phyloP scores from a whole-genome alignment of 2,797 vertebrate genomes.

The Cyclura pinguis region DNA sequence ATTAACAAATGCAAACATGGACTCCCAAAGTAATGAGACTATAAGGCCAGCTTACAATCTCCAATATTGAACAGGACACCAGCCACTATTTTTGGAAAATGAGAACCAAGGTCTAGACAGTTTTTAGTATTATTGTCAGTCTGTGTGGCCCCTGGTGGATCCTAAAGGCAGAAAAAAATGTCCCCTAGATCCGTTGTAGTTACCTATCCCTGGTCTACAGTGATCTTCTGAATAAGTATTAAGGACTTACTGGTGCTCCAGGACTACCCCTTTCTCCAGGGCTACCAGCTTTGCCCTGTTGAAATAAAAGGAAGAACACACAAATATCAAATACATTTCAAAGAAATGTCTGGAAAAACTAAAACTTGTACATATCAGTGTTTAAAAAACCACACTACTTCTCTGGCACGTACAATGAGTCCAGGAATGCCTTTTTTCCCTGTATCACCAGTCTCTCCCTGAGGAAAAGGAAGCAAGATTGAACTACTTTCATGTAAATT shows the following conservation, averaged over 20 bases:
- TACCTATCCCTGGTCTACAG: neutral
- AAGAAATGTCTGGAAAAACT: conserved; percentile 17
- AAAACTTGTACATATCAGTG: neutral
- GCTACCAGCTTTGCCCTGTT: conserved; percentile 91
- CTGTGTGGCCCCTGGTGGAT: too few species aligned
- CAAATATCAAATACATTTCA: conserved; percentile 40
- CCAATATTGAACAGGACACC: too few species aligned
- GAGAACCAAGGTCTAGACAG: too few species aligned
- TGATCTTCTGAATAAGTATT: conserved; percentile 3
- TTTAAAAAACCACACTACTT: conserved; percentile 4
- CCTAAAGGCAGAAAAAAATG: too few species aligned
- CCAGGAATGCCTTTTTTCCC: conserved; percentile 89
- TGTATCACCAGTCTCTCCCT: conserved; percentile 90
- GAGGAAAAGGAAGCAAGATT: conserved; percentile 63
- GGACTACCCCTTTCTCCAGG: conserved; percentile 89
- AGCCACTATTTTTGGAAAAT: too few species aligned
- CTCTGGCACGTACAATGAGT: conserved; percentile 86
- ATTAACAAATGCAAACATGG: too few species aligned
- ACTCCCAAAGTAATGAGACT: too few species aligned
- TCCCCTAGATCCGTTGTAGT: too few species aligned
- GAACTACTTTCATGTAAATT: conserved; percentile 35
- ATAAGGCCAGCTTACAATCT: too few species aligned
- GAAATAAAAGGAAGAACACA: conserved; percentile 63
- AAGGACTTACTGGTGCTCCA: conserved; percentile 87
- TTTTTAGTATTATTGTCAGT: too few species aligned